These are phyloP conservation scores for Reinhardtius hippoglossoides DNA, from an alignment of 2,113 vertebrate species.

Conservation along the genomic window DNA sequence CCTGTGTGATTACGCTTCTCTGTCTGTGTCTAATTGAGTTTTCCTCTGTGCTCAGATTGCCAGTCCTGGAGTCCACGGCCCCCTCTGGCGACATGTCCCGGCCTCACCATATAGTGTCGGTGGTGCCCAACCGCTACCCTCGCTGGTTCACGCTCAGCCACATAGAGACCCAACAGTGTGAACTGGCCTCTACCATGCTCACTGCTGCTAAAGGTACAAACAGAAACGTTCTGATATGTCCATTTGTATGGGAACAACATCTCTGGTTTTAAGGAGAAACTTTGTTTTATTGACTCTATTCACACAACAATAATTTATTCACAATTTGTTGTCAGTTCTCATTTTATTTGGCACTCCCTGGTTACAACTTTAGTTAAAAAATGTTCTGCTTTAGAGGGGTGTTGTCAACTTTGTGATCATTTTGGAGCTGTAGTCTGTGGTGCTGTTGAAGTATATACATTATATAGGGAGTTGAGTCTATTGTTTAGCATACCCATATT, in stretches of 20 bases:
- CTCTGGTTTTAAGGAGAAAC: neutral
- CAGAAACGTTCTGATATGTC: neutral
- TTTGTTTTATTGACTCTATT: neutral
- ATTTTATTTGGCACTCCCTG: no score
- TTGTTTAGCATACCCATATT: neutral
- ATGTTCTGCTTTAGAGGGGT: no score
- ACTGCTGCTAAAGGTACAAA: slow-evolving; percentile 74
- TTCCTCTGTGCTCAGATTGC: slow-evolving; percentile 54
- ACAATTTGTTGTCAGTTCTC: no score
- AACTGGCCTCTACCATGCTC: slow-evolving; percentile 76
- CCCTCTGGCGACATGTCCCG: slow-evolving; percentile 65
- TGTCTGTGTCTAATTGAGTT: slow-evolving; percentile 4
- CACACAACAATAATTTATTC: no score
- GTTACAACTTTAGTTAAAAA: no score
- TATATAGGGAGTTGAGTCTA: neutral
- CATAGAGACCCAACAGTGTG: slow-evolving; percentile 77
- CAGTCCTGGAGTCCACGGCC: slow-evolving; percentile 69
- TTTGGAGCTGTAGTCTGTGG: no score
- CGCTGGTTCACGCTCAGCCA: slow-evolving; percentile 78
- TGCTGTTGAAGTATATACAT: neutral
- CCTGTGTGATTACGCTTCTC: neutral
- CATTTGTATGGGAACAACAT: neutral
- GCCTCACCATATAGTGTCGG: slow-evolving; percentile 71
- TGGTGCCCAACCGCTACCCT: slow-evolving; percentile 70
- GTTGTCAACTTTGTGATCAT: no score